Conservation (phyloP, 2,113 vertebrate species). For the Jacana jacana region DNA sequence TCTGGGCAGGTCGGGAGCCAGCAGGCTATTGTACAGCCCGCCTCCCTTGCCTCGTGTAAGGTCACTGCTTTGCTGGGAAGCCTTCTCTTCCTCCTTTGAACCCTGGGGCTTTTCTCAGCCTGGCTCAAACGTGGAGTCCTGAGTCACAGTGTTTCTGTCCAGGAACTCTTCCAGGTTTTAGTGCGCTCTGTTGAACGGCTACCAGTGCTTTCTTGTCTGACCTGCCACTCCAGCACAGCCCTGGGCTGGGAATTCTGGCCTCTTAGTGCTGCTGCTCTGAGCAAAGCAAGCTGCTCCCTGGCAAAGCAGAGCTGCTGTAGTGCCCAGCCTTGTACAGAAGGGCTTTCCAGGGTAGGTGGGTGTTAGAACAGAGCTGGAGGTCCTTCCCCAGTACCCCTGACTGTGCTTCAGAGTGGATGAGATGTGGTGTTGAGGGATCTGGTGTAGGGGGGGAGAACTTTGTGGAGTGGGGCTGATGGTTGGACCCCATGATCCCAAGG, state of each 20-base stretch:
- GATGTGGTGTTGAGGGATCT: too few species aligned
- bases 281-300: background rate
- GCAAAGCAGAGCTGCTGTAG: background rate
- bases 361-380: background rate
- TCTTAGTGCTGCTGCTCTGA: background rate
- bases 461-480: too few species aligned
- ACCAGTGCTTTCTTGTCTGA: background rate
- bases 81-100: background rate
- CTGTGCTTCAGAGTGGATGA: too few species aligned
- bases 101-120: background rate
- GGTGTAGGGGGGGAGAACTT: too few species aligned
- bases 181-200: rapidly evolving
- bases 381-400: background rate
- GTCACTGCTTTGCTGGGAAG: background rate
- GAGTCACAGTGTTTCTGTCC: background rate
- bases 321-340: background rate
- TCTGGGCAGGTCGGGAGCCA: background rate
- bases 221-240: background rate
- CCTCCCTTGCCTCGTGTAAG: background rate
- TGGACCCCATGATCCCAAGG: too few species aligned
- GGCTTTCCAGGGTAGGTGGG: background rate
- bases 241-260: background rate
- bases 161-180: background rate
- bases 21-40: rapidly evolving
- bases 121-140: background rate